Base-by-base conservation (phyloP, 2,888 invertebrate species). In the Pristionchus mayeri region DNA sequence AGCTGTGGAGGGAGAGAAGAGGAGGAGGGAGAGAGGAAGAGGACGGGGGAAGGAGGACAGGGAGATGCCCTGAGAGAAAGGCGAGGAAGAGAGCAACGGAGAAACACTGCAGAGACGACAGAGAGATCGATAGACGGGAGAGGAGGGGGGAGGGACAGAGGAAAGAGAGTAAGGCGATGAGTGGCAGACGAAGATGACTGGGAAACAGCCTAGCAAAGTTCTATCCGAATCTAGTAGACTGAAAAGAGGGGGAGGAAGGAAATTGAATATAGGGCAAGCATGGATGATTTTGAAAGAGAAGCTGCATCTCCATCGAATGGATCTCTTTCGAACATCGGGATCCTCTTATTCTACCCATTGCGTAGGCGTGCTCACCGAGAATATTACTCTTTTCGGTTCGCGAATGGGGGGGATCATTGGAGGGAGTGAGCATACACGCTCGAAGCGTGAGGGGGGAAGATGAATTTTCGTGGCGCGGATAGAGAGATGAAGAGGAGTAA, bases 361-460 rank as follows among this genome's bases (percentile, higher is more conserved):
- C n/a, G n/a, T n/a, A n/a, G n/a, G n/a, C n/a, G n/a, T n/a, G n/a
- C n/a, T n/a, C n/a, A n/a, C n/a, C n/a, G n/a, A n/a, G n/a, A n/a
- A n/a, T n/a, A n/a, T n/a, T n/a, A n/a, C n/a, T n/a, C n/a, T n/a
- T n/a, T n/a, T n/a, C n/a, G n/a, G n/a, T n/a, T n/a, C n/a, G n/a
- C n/a, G n/a, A n/a, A n/a, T 11, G 21, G 75, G n/a, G 75, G 48
- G 48, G 48, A 48, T 44, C 9, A 44, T 16, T 24, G 34, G 11
- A n/a, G 18, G 40, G 75, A 16, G 37, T 63, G 16, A 27, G 75
- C 24, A 13, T 75, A 75, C 44, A 75, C 75, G 48, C 44, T 44
- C 13, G 75, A 44, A 78, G 78, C 30, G 78, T 34, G 78, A 78
- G 78, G 24, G n/a, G 48, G 52, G 67, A 67, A 24, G 78, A 52